A percentile compares a stretch with the other conserved stretches of the same genome.
Conservation (phyloP, 2,113 vertebrate species). For the Bothrops jararaca region DNA sequence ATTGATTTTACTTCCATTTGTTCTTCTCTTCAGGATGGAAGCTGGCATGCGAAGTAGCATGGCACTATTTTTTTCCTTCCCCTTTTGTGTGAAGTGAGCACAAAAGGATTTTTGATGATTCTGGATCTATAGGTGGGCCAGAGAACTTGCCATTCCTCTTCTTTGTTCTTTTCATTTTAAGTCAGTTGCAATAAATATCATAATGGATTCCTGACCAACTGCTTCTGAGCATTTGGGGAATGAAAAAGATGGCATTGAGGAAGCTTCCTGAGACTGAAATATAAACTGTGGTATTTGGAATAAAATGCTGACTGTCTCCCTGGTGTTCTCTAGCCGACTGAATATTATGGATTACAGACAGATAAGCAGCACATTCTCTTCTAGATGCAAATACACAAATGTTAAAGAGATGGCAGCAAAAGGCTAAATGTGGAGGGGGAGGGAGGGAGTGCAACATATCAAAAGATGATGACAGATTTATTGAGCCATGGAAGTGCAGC, state of each 20-base stretch:
- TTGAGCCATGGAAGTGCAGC: slow-evolving; percentile 24
- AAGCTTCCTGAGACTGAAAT: not conserved
- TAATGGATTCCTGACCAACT: not conserved
- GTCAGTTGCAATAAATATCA: not conserved
- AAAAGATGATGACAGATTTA: not conserved
- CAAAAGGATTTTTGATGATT: not conserved
- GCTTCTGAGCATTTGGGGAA: not conserved
- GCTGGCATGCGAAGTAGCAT: not conserved
- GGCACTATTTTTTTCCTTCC: not conserved
- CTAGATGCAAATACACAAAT: slow-evolving; percentile 1
- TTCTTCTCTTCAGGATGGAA: not conserved
- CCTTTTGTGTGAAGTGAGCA: not conserved
- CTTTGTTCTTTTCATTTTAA: not conserved
- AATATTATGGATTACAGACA: not conserved
- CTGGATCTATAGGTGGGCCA: not conserved
- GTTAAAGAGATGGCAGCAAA: slow-evolving; percentile 17
- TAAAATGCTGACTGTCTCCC: not conserved
- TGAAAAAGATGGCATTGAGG: not conserved
- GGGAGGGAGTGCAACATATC: not conserved
- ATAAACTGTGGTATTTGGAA: not conserved
- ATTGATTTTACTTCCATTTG: not conserved
- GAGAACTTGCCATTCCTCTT: not conserved
- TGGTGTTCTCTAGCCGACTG: not conserved
- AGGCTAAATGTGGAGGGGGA: not conserved
- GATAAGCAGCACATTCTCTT: not conserved